phyloP scores from a whole-genome alignment of 92 coral and sea anemone species.

The Palythoa grandis region DNA sequence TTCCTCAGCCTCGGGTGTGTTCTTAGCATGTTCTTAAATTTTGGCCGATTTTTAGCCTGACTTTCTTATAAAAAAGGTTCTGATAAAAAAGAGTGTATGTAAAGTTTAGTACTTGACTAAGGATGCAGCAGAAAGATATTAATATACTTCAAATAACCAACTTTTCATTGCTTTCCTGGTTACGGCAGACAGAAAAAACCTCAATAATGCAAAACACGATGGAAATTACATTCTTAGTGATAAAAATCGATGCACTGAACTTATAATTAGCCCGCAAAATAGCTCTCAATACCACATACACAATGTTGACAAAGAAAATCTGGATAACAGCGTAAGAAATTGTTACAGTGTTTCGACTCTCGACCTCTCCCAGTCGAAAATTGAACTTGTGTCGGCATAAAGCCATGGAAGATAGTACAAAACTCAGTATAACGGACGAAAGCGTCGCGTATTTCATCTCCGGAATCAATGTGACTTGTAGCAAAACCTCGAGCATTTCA shows the following conservation, averaged over 20 bases:
- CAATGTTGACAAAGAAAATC: conserved; percentile 35
- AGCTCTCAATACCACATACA: conserved; percentile 44
- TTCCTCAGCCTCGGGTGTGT: too few species aligned
- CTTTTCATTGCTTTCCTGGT: neutral
- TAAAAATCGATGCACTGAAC: conserved; percentile 46
- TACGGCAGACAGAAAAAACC: neutral
- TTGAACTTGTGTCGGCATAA: conserved; percentile 52
- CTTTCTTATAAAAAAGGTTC: too few species aligned
- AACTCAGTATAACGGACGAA: conserved; percentile 46
- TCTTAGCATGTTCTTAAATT: too few species aligned
- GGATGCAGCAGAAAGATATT: too few species aligned
- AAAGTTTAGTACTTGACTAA: too few species aligned
- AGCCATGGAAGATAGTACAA: conserved; percentile 55
- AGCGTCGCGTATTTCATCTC: conserved; percentile 43
- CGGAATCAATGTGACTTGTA: conserved; percentile 8
- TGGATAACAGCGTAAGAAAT: conserved; percentile 18
- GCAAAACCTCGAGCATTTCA: conserved; percentile 57
- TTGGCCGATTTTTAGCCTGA: too few species aligned
- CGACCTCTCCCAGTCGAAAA: neutral
- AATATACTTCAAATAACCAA: neutral
- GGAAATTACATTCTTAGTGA: conserved; percentile 51
- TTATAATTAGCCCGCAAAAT: conserved; percentile 27
- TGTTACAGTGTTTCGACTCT: neutral
- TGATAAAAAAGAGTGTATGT: too few species aligned
- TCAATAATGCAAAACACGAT: conserved; percentile 38